Percentiles rank a stretch among this genome's conserved stretches.
Conservation (phyloP, 2,797 vertebrate species). For the Xenops minutus region DNA sequence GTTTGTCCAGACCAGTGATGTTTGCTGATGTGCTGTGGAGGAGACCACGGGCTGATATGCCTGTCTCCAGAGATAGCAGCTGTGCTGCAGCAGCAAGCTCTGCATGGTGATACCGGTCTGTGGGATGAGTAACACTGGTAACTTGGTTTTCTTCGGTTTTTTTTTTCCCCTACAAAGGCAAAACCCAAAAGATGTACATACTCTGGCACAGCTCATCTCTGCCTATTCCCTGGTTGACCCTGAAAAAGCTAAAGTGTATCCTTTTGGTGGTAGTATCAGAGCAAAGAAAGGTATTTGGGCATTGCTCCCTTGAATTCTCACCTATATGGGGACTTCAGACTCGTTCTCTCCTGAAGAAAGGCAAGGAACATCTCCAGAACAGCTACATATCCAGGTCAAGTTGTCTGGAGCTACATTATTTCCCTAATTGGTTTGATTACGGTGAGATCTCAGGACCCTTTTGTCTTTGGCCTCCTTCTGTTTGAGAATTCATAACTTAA, state of each 20-base stretch:
- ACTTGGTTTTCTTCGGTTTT: not conserved
- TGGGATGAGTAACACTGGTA: not conserved
- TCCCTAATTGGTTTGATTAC: not conserved
- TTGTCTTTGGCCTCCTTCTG: not conserved
- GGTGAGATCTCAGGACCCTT: not conserved
- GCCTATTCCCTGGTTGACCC: slow-evolving; percentile 96
- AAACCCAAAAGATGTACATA: slow-evolving; percentile 93
- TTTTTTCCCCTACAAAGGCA: slow-evolving; percentile 76
- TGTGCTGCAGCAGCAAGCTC: not conserved
- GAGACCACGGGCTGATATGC: not conserved
- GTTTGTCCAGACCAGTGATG: not conserved
- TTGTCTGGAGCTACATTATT: not conserved
- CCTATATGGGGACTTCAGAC: not conserved
- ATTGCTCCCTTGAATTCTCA: not conserved
- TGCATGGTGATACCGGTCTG: not conserved
- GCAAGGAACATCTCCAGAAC: not conserved
- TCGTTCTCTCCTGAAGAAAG: not conserved
- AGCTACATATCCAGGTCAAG: not conserved
- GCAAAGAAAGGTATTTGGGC: not conserved
- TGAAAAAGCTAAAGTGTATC: slow-evolving; percentile 98
- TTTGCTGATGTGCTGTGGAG: not conserved
- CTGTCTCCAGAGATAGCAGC: not conserved
- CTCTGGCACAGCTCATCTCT: slow-evolving; percentile 96
- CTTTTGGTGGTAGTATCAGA: slow-evolving; percentile 63
- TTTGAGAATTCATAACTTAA: not conserved